These are phyloP conservation scores for Rhinolophus ferrumequinum DNA, from an alignment of 2,113 vertebrate species.

Conservation along the genomic window DNA sequence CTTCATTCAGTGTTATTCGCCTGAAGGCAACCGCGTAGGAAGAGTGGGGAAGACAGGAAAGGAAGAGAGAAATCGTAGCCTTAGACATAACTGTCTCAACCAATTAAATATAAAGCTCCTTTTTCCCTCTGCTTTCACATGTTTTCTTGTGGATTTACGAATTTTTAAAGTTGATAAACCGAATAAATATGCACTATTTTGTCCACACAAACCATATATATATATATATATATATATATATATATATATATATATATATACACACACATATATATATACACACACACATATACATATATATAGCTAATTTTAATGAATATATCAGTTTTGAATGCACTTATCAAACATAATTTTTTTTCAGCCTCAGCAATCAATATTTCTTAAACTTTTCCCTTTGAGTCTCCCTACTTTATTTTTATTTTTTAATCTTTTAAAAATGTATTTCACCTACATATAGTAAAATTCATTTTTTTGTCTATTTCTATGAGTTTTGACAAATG, in stretches of 20 bases:
- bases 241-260: neutral
- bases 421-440: neutral
- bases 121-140: neutral
- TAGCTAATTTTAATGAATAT: neutral
- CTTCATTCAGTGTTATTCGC: neutral
- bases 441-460: neutral
- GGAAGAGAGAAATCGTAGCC: neutral
- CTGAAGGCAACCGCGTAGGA: neutral
- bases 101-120: neutral
- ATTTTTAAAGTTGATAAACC: conserved; percentile 3
- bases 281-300: neutral
- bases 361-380: neutral
- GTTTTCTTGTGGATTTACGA: conserved; percentile 16
- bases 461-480: neutral
- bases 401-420: neutral
- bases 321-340: neutral
- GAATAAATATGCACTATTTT: conserved; percentile 33
- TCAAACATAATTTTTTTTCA: neutral
- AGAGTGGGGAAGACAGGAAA: neutral
- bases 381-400: neutral
- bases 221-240: neutral
- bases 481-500: neutral
- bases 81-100: neutral
- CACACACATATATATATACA: neutral
- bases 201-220: neutral